phyloP scores from a whole-genome alignment of 2,888 invertebrate genomes.

The Orthonychiurus folsomi region DNA sequence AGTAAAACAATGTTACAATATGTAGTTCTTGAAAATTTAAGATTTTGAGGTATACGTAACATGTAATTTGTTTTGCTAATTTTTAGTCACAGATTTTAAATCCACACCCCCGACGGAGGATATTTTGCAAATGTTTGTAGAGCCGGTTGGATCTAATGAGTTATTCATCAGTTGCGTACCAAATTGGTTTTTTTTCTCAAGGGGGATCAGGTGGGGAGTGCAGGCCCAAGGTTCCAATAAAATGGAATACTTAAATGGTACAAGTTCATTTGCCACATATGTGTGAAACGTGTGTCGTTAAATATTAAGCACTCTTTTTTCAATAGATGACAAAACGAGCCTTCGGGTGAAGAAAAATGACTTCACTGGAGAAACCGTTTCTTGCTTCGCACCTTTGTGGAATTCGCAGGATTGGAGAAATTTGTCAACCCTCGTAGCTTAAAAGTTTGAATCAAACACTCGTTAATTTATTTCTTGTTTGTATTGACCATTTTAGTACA shows the following conservation, averaged over 20 bases:
- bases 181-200: slow-evolving; percentile 34
- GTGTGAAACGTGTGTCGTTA: too few species aligned
- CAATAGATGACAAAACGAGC: background rate
- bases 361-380: slow-evolving; percentile 1
- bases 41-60: background rate
- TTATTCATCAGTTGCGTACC: slow-evolving; percentile 24
- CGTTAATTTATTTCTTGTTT: too few species aligned
- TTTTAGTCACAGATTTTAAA: slow-evolving; percentile 16
- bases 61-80: background rate
- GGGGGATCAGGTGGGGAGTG: slow-evolving; percentile 34
- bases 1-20: background rate
- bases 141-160: slow-evolving; percentile 8
- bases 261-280: too few species aligned
- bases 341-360: slow-evolving; percentile 8
- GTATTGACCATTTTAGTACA: too few species aligned
- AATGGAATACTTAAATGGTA: slow-evolving; percentile 4
- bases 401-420: slow-evolving; percentile 16
- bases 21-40: background rate
- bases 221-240: background rate
- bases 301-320: too few species aligned
- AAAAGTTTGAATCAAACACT: background rate
- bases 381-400: slow-evolving; percentile 21
- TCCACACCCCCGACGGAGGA: slow-evolving; percentile 8
- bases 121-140: slow-evolving; percentile 15
- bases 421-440: slow-evolving; percentile 22